Percentiles rank a stretch among this genome's conserved stretches.
phyloP scores from a whole-genome alignment of 2,113 vertebrate genomes.

The Cebidichthys violaceus region DNA sequence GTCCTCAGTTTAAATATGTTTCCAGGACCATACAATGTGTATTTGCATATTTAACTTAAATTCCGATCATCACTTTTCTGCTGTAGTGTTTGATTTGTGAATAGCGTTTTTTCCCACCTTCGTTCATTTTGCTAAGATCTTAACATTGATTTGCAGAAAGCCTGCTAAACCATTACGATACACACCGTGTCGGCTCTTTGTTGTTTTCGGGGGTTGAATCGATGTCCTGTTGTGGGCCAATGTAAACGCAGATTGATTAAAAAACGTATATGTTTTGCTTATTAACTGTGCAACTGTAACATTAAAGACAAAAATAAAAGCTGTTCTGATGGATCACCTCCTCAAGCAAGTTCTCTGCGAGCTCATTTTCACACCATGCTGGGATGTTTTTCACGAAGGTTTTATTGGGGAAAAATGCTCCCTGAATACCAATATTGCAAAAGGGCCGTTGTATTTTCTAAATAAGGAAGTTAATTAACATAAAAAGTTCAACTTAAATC shows the following conservation, averaged over 20 bases:
- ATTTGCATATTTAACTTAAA: background rate
- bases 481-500: background rate
- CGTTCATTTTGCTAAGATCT: background rate
- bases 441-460: background rate
- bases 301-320: constrained; percentile 5
- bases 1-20: background rate
- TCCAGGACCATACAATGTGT: background rate
- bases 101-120: background rate
- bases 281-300: background rate
- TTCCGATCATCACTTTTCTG: background rate
- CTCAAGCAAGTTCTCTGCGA: background rate
- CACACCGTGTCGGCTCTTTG: background rate
- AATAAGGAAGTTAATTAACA: constrained; percentile 19
- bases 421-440: background rate
- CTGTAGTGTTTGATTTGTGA: background rate
- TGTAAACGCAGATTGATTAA: background rate
- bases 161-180: background rate
- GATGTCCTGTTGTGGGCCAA: background rate
- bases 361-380: background rate
- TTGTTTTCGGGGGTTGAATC: background rate
- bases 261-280: background rate
- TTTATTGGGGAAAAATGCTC: background rate
- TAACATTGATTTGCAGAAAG: background rate
- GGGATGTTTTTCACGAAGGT: constrained; percentile 4
- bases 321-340: constrained; percentile 31